These are phyloP conservation scores for Larimichthys polyactis DNA, from an alignment of 2,113 vertebrate genomes.

Conservation along the genomic window DNA sequence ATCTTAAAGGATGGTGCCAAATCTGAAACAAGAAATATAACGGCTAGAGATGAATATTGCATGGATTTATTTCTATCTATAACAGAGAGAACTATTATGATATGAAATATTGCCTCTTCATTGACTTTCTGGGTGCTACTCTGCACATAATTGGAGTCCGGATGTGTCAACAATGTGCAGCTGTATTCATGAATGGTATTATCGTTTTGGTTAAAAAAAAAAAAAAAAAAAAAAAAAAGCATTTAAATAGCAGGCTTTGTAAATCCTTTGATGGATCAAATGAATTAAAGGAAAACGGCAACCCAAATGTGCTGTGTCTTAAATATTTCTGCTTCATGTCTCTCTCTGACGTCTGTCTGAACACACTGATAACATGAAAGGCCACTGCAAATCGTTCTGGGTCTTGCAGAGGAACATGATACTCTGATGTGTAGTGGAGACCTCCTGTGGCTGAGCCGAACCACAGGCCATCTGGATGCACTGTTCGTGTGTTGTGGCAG, in stretches of 20 bases:
- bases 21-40: slow-evolving; percentile 66
- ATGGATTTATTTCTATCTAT: slow-evolving; percentile 80
- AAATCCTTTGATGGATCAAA: slow-evolving; percentile 76
- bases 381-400: background rate
- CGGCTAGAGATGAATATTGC: slow-evolving; percentile 77
- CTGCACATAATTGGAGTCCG: slow-evolving; percentile 73
- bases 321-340: slow-evolving; percentile 33
- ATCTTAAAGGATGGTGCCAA: slow-evolving; percentile 76
- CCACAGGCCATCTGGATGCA: slow-evolving; percentile 67
- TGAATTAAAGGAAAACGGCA: slow-evolving; percentile 80
- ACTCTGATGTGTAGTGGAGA: slow-evolving; percentile 64
- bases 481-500: slow-evolving; percentile 3
- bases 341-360: slow-evolving; percentile 15
- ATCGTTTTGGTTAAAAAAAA: slow-evolving; percentile 52
- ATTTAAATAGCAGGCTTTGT: slow-evolving; percentile 82
- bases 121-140: slow-evolving; percentile 78
- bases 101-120: slow-evolving; percentile 75
- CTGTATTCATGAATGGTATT: slow-evolving; percentile 79
- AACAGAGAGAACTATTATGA: slow-evolving; percentile 75
- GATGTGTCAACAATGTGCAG: slow-evolving; percentile 75
- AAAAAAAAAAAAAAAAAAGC: slow-evolving; percentile 32
- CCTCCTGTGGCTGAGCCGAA: slow-evolving; percentile 72
- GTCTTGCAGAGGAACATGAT: slow-evolving; percentile 40
- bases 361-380: slow-evolving; percentile 23
- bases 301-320: slow-evolving; percentile 65